Base-by-base conservation (phyloP, 2,113 vertebrate genomes). In the Scalopus aquaticus region DNA sequence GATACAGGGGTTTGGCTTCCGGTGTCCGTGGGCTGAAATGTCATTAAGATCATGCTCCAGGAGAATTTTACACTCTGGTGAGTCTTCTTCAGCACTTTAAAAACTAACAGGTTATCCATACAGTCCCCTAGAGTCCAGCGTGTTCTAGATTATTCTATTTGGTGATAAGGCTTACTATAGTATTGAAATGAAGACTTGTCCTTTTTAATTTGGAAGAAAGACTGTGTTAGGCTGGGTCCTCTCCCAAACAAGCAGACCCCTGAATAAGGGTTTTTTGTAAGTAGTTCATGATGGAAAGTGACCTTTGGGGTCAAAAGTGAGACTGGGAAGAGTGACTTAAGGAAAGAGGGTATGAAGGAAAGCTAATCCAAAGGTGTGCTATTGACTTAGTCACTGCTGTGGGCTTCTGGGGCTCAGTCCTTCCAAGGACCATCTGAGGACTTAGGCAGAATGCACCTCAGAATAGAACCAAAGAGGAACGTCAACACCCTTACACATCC, bases 91-190 rank as follows among this genome's bases (percentile, higher is more conserved):
- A 42, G 49, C 10, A 35, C 24, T 90, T 76, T n/a, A 62, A 67
- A 91, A 81, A 65, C 69, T 69, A 69, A 82, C 39, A 65, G 64
- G 58, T n/a, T n/a, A n/a, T n/a, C n/a, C 65, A 89, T 5, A 69
- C 19, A 58, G 24, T 73, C n/a, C 9, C 12, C 42, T 88, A 6
- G 39, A 72, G 26, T 65, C 8, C 8, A 96, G 64, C 89, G 17
- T 35, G 70, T 65, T 90, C n/a, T 93, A 74, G 42, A 90, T 67
- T 89, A 84, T 92, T 93, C 62, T 46, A 39, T 86, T 69, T 92
- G 32, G 13, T 73, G 44, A 78, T 19, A 89, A 91, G 6, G 17
- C 30, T 95, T 44, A 69, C 39, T 87, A 26, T 70, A 56, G 60
- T 94, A 16, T 39, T 87, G 44, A 84, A 87, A 88, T 72, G 54